phyloP scores from a whole-genome alignment of 1,140 invertebrate genomes.

The Zaprionus taronus region DNA sequence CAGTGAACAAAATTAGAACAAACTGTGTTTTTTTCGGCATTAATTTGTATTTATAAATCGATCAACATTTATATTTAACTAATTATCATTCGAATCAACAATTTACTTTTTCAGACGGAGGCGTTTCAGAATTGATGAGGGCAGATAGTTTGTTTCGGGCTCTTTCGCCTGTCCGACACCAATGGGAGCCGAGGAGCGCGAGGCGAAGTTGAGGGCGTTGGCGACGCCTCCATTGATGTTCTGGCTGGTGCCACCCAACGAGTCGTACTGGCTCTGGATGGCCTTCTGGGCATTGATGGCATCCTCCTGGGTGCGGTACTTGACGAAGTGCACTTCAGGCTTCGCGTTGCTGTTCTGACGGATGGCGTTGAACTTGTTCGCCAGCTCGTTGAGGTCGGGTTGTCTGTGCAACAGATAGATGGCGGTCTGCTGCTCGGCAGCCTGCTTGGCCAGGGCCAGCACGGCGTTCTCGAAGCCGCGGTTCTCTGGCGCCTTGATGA shows the following conservation, averaged over 20 bases:
- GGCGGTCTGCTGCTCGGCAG: slow-evolving; percentile 69
- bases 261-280: slow-evolving; percentile 74
- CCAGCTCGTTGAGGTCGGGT: slow-evolving; percentile 66
- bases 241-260: slow-evolving; percentile 69
- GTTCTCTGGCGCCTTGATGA: slow-evolving; percentile 72
- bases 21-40: slow-evolving; percentile 8
- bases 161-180: slow-evolving; percentile 24
- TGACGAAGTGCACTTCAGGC: slow-evolving; percentile 79
- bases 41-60: slow-evolving; percentile 36
- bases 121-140: slow-evolving; percentile 69
- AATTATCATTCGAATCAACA: slow-evolving; percentile 14
- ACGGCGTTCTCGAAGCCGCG: slow-evolving; percentile 70
- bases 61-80: slow-evolving; percentile 31
- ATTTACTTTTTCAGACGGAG: slow-evolving; percentile 49
- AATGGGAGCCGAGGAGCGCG: slow-evolving; percentile 50
- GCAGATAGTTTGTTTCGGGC: slow-evolving; percentile 67
- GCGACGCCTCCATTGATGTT: slow-evolving; percentile 72
- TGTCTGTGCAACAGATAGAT: slow-evolving; percentile 78
- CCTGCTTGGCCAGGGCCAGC: slow-evolving; percentile 68
- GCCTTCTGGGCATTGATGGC: slow-evolving; percentile 70
- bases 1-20: neutral
- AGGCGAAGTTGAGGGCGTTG: slow-evolving; percentile 78
- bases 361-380: slow-evolving; percentile 71
- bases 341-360: slow-evolving; percentile 60
- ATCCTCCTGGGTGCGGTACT: slow-evolving; percentile 76